These are phyloP conservation scores for Cynopterus brachyotis DNA, from an alignment of 2,113 vertebrate genomes.

Conservation along the genomic window DNA sequence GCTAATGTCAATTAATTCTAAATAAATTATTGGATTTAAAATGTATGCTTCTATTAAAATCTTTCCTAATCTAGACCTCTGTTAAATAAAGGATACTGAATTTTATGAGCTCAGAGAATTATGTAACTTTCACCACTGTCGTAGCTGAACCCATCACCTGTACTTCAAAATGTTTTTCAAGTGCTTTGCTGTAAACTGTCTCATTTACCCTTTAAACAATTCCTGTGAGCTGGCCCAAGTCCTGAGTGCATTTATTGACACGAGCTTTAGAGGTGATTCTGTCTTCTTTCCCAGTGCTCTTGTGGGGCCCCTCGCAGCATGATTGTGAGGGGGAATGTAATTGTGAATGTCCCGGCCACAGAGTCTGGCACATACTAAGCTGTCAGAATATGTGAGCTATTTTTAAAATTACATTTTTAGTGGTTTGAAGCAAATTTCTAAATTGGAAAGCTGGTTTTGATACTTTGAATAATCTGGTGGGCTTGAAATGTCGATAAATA, in stretches of 20 bases:
- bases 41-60: constrained; percentile 17
- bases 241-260: rapidly evolving
- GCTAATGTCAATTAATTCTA: constrained; percentile 38
- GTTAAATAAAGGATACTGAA: not conserved
- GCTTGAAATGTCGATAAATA: constrained; percentile 9
- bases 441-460: not conserved
- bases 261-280: not conserved
- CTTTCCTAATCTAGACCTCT: not conserved
- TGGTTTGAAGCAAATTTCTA: constrained; percentile 30
- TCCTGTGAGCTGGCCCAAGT: not conserved
- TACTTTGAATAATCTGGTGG: not conserved
- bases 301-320: rapidly evolving
- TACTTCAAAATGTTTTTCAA: not conserved
- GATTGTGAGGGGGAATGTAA: not conserved
- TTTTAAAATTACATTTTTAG: constrained; percentile 15
- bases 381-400: not conserved
- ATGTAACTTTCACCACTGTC: not conserved
- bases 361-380: not conserved
- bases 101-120: not conserved
- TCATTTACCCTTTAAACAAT: not conserved
- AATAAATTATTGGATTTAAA: constrained; percentile 12
- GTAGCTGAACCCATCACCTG: not conserved
- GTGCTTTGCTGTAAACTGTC: not conserved
- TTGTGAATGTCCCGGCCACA: not conserved
- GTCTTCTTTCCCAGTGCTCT: not conserved